phyloP scores from a whole-genome alignment of 2,888 invertebrate genomes.

The Callyntrura sp. region DNA sequence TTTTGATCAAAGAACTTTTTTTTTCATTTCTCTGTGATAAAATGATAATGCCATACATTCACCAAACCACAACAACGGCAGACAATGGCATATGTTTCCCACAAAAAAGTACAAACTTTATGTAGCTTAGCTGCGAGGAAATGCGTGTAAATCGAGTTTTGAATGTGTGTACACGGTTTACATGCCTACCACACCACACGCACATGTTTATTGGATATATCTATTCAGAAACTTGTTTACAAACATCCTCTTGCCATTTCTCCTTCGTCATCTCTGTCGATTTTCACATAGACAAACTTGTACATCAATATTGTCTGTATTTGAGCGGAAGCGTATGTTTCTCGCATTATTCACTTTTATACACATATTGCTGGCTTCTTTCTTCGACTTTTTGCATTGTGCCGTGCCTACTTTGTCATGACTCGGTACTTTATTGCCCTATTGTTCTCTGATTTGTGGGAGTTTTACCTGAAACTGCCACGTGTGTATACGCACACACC shows the following conservation, averaged over 20 bases:
- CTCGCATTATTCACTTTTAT: background rate
- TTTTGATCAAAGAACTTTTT: conserved; percentile 36
- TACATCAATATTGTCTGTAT: background rate
- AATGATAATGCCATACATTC: conserved; percentile 53
- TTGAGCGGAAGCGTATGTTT: background rate
- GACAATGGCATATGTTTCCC: background rate
- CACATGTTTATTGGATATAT: too few relatives aligned
- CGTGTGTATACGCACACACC: background rate
- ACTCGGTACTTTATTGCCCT: background rate
- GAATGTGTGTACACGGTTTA: too few relatives aligned
- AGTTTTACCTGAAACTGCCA: conserved; percentile 49
- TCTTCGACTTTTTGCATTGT: background rate
- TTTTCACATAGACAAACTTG: background rate
- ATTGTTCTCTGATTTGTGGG: conserved; percentile 52
- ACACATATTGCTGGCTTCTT: background rate
- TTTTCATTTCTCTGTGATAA: conserved; percentile 8
- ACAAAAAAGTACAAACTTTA: background rate
- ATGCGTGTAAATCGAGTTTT: background rate
- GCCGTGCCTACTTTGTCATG: background rate
- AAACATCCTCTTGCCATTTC: background rate
- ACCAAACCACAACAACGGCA: background rate
- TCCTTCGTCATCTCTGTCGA: too few relatives aligned
- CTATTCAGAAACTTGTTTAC: background rate
- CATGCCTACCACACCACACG: too few relatives aligned
- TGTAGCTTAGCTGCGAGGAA: background rate